phyloP scores from a whole-genome alignment of 2,888 invertebrate species.

The Pegoplata infirma region DNA sequence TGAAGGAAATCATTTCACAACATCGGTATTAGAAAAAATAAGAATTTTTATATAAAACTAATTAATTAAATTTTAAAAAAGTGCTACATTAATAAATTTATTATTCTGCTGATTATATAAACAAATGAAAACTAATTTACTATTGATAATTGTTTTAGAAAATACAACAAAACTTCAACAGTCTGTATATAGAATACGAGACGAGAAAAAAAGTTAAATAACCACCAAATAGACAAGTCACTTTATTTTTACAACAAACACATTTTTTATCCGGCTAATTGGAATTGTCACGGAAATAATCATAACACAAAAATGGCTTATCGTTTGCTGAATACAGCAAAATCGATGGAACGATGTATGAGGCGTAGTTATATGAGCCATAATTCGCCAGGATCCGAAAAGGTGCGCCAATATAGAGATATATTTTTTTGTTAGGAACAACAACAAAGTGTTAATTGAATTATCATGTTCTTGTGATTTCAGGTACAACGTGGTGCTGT shows the following conservation, averaged over 20 bases:
- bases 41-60: neutral
- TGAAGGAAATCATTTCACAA: slow-evolving; percentile 11
- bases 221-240: neutral
- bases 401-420: slow-evolving; percentile 66
- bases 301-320: slow-evolving; percentile 80
- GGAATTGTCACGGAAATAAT: neutral
- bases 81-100: neutral
- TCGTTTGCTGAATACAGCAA: slow-evolving; percentile 81
- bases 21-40: neutral
- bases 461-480: neutral
- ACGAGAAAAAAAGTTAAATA: slow-evolving; percentile 42
- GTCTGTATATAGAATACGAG: neutral
- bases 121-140: neutral
- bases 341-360: slow-evolving; percentile 79
- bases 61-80: neutral
- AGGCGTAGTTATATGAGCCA: slow-evolving; percentile 75
- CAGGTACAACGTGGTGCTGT: slow-evolving; percentile 57
- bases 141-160: neutral
- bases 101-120: neutral
- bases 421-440: neutral
- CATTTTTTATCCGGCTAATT: neutral
- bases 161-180: neutral
- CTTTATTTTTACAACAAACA: neutral
- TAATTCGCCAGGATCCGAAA: slow-evolving; percentile 75
- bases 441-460: neutral